A percentile compares a stretch with the other conserved stretches of the same genome.
These are phyloP conservation scores for Zapornia atra DNA, from an alignment of 2,113 vertebrate genomes.

Conservation along the genomic window DNA sequence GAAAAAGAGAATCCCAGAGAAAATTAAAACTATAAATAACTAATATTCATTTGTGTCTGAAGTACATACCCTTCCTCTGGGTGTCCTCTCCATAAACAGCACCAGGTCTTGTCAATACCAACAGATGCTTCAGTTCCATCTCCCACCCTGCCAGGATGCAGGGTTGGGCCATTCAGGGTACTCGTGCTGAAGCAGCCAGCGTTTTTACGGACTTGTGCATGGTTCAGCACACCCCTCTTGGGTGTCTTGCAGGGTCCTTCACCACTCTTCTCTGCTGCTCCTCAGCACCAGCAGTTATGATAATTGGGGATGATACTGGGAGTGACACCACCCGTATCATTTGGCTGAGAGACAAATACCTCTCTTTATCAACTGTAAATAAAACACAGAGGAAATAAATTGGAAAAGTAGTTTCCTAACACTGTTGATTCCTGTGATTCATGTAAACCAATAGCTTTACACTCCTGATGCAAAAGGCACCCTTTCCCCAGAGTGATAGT, in stretches of 20 bases:
- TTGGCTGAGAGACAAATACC: neutral
- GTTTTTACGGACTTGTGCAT: accelerated
- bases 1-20: neutral
- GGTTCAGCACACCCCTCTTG: accelerated
- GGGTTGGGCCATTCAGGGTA: neutral
- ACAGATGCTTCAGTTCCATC: neutral
- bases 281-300: neutral
- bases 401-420: neutral
- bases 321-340: neutral
- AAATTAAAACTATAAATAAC: neutral
- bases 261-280: neutral
- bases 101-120: neutral
- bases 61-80: neutral
- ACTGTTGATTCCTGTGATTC: neutral
- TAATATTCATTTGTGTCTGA: neutral
- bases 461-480: neutral
- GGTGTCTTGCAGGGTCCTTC: neutral
- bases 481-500: neutral
- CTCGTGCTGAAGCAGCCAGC: neutral
- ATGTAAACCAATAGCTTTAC: neutral
- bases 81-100: neutral
- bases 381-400: neutral
- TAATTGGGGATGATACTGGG: neutral
- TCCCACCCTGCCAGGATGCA: accelerated
- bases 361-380: accelerated